phyloP scores from a whole-genome alignment of 2,888 invertebrate genomes.

The Trilocha varians region DNA sequence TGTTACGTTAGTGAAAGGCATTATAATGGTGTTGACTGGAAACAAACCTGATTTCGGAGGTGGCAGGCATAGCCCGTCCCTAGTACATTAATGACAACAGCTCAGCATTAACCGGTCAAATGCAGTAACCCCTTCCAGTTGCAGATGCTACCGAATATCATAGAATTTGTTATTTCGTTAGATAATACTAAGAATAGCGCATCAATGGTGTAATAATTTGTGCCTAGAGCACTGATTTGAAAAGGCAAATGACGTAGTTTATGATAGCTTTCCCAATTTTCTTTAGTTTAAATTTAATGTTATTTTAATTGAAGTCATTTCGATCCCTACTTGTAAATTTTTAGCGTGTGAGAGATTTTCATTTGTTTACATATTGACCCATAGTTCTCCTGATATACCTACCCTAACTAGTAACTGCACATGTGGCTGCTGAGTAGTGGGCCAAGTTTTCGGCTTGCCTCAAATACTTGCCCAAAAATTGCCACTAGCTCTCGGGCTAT shows the following conservation, averaged over 20 bases:
- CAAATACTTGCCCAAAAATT: no score
- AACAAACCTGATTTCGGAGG: slow-evolving; percentile 31
- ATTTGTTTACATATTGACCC: no score
- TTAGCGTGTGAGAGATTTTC: no score
- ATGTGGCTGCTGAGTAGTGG: no score
- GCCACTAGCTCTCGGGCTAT: no score
- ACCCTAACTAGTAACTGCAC: no score
- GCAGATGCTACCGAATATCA: slow-evolving; percentile 7
- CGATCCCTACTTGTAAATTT: no score
- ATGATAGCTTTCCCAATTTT: background rate
- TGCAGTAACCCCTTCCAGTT: slow-evolving; percentile 14
- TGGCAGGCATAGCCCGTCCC: slow-evolving; percentile 30
- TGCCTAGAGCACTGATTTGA: background rate
- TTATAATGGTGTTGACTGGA: slow-evolving; percentile 18
- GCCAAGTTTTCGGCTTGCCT: no score
- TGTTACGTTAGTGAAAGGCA: background rate
- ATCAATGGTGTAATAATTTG: no score
- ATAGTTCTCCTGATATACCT: no score
- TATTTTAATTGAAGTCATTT: background rate
- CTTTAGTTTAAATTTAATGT: background rate
- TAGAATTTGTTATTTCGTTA: slow-evolving; percentile 15
- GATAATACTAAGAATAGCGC: slow-evolving; percentile 23
- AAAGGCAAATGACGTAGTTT: background rate
- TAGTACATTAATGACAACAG: slow-evolving; percentile 58
- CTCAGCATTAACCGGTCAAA: slow-evolving; percentile 44